Percentiles rank a stretch among this genome's conserved stretches.
phyloP scores from a whole-genome alignment of 2,113 vertebrate genomes.

The Cynopterus brachyotis region DNA sequence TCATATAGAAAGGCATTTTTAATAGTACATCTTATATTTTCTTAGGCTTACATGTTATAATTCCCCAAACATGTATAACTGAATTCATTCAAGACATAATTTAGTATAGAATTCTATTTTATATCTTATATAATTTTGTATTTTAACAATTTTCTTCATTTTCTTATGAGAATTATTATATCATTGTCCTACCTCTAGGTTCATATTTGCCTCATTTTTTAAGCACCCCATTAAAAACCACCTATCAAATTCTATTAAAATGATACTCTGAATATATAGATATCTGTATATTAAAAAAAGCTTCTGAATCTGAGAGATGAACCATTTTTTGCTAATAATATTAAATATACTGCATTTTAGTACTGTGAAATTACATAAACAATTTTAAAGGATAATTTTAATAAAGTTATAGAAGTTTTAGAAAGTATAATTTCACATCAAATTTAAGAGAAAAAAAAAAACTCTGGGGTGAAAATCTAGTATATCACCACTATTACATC shows the following conservation, averaged over 20 bases:
- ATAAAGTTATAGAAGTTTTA: not conserved
- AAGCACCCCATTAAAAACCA: slow-evolving; percentile 23
- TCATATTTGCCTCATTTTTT: not conserved
- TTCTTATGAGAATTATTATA: not conserved
- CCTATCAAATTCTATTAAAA: slow-evolving; percentile 41
- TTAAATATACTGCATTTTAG: slow-evolving; percentile 38
- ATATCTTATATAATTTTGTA: not conserved
- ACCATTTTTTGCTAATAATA: slow-evolving; percentile 40
- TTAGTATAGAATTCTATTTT: not conserved
- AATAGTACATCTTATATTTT: slow-evolving; percentile 16
- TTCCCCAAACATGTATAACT: not conserved
- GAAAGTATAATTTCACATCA: not conserved
- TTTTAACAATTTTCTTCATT: not conserved
- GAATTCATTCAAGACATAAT: not conserved
- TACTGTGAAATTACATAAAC: not conserved
- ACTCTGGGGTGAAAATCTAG: not conserved
- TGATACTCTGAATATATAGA: not conserved
- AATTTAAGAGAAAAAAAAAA: not conserved
- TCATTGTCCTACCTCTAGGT: not conserved
- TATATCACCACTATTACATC: not conserved
- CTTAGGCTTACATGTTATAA: not conserved
- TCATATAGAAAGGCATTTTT: not conserved
- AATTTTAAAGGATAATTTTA: slow-evolving; percentile 37
- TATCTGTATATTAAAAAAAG: not conserved
- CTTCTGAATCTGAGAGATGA: slow-evolving; percentile 50